Base-by-base conservation (phyloP, 37 sponge, comb jelly and placozoan genomes). In the Diacarnus erythraeanus region DNA sequence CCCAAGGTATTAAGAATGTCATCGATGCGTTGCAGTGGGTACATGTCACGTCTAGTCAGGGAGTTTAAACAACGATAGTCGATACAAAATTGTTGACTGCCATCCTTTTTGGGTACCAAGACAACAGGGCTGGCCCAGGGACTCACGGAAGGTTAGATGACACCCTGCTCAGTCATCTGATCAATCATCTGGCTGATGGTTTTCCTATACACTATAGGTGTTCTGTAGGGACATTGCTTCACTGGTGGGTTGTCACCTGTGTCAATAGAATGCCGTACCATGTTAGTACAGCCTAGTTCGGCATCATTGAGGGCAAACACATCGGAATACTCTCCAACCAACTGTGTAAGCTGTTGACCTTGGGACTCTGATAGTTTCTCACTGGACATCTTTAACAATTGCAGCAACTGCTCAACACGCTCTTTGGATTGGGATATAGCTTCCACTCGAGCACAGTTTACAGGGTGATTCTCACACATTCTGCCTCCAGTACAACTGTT, bases 41-140 rank as follows among this genome's bases (percentile, higher is more conserved):
- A 91, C 2, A 67, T 75, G 44, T 83, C 92, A 29, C 82, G 78
- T 29, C 34, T 42, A 20, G 87, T 86, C 39, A 82, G 36, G 20
- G 72, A 78, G 78, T 91, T 91, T 18, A 91, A 23, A 3, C 70
- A 29, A 44, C 87, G 51, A 42, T 91, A 82, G 64, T 91, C 87
- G 9, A 91, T 67, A 42, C 92, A 91, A 42, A 91, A 77, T 27
- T 88, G 23, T 33, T 36, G 38, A 6, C 66, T 64, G 12, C 87
- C n/a, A n/a, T n/a, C n/a, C n/a, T n/a, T n/a, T n/a, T n/a, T n/a
- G n/a, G n/a, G n/a, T n/a, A n/a, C n/a, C 87, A 78, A n/a, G n/a
- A n/a, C n/a, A n/a, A n/a, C n/a, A n/a, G n/a, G n/a, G n/a, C n/a
- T n/a, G n/a, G n/a, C n/a, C 85, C 81, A 87, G 6, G 85, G 88